Evolutionary conservation across 2,888 invertebrate species (phyloP).

Genomic region (Schrankia costaestrigalis): DNA sequence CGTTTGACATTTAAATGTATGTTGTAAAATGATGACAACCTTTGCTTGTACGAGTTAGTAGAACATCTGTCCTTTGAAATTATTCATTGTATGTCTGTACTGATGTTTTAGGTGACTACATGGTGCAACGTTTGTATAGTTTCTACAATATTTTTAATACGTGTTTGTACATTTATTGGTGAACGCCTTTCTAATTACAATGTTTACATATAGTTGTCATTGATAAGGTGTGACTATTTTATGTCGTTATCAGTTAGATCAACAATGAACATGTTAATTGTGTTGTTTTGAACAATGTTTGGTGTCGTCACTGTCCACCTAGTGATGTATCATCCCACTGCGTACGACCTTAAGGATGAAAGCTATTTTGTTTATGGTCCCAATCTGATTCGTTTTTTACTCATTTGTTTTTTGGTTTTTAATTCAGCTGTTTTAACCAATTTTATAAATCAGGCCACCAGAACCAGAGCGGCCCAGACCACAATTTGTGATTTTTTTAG

Average conservation of each 20-base stretch:
- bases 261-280: slow-evolving; percentile 64
- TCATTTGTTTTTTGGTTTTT: background rate
- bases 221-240: slow-evolving; percentile 59
- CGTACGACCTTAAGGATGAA: no score
- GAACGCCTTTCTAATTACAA: slow-evolving; percentile 12
- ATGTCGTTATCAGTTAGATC: slow-evolving; percentile 53
- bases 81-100: background rate
- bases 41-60: no score
- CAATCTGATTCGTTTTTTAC: no score
- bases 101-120: background rate
- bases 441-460: no score
- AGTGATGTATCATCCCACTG: slow-evolving; percentile 38
- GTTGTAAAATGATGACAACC: slow-evolving; percentile 26
- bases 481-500: no score
- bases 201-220: slow-evolving; percentile 17
- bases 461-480: no score
- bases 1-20: slow-evolving; percentile 33
- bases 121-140: background rate
- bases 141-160: background rate
- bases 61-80: no score
- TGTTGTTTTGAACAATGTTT: slow-evolving; percentile 56
- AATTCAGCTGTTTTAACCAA: no score
- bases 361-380: no score
- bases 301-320: slow-evolving; percentile 41
- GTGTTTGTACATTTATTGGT: slow-evolving; percentile 6